Percentiles rank a stretch among this genome's conserved stretches.
These are phyloP conservation scores for Thaumatotibia leucotreta DNA, from an alignment of 1,140 invertebrate genomes.

Conservation along the genomic window DNA sequence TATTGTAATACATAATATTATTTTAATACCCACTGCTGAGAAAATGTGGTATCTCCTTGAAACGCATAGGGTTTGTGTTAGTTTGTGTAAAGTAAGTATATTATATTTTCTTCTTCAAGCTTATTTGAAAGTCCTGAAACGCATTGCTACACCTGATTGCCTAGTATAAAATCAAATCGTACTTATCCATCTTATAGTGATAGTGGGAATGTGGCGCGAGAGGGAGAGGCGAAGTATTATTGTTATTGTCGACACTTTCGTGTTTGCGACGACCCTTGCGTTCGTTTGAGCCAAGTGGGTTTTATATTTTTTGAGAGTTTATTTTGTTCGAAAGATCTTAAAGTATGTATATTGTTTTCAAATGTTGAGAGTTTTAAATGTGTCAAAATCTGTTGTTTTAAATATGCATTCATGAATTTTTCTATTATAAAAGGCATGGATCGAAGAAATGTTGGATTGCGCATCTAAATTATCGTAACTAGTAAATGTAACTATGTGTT, in stretches of 20 bases:
- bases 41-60: no score
- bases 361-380: slow-evolving; percentile 19
- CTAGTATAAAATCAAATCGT: slow-evolving; percentile 68
- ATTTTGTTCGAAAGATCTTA: slow-evolving; percentile 39
- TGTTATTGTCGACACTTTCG: slow-evolving; percentile 28
- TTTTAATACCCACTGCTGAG: no score
- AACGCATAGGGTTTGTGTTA: no score
- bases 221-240: slow-evolving; percentile 27
- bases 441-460: slow-evolving; percentile 14
- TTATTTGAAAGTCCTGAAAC: no score
- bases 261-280: not conserved
- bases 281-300: not conserved
- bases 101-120: no score
- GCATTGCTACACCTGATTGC: slow-evolving; percentile 53
- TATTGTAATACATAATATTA: no score
- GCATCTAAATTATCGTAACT: no score
- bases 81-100: no score
- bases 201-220: slow-evolving; percentile 49
- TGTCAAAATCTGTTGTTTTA: slow-evolving; percentile 15
- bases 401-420: slow-evolving; percentile 20
- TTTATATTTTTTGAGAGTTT: slow-evolving; percentile 38
- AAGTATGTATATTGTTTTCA: slow-evolving; percentile 14
- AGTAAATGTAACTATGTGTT: no score
- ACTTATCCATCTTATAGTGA: slow-evolving; percentile 65
- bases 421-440: slow-evolving; percentile 20